These are phyloP conservation scores for Cantharis rufa DNA, from an alignment of 2,888 invertebrate species.

Conservation along the genomic window DNA sequence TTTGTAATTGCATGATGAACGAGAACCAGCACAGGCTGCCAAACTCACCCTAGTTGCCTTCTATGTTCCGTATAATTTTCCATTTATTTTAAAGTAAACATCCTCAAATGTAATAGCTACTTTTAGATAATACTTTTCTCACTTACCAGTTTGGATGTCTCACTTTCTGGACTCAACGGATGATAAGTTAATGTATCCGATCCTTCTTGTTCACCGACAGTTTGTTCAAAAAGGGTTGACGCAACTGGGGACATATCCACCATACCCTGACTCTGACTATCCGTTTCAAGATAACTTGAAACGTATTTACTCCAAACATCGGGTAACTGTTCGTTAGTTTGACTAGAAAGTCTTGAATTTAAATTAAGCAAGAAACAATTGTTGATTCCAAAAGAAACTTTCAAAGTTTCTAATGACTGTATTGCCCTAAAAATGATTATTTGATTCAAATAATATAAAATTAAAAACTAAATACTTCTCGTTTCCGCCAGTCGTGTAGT, in stretches of 20 bases:
- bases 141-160: slow-evolving; percentile 48
- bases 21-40: no score
- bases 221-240: slow-evolving; percentile 54
- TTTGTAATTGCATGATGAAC: no score
- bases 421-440: slow-evolving; percentile 69
- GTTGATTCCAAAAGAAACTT: slow-evolving; percentile 82
- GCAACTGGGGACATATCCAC: slow-evolving; percentile 45
- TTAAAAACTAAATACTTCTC: slow-evolving; percentile 64
- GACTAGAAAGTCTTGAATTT: slow-evolving; percentile 75
- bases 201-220: slow-evolving; percentile 57
- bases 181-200: slow-evolving; percentile 59
- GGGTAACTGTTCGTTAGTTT: slow-evolving; percentile 62
- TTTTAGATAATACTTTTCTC: no score
- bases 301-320: slow-evolving; percentile 88
- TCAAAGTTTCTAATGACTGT: slow-evolving; percentile 80
- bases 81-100: no score
- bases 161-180: slow-evolving; percentile 75
- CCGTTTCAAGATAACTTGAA: slow-evolving; percentile 53
- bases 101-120: no score
- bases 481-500: slow-evolving; percentile 72
- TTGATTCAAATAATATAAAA: background rate
- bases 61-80: no score
- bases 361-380: slow-evolving; percentile 89
- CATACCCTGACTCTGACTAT: slow-evolving; percentile 18
- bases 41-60: no score